Conservation (phyloP, 2,113 vertebrate genomes). For the Sceloporus undulatus region DNA sequence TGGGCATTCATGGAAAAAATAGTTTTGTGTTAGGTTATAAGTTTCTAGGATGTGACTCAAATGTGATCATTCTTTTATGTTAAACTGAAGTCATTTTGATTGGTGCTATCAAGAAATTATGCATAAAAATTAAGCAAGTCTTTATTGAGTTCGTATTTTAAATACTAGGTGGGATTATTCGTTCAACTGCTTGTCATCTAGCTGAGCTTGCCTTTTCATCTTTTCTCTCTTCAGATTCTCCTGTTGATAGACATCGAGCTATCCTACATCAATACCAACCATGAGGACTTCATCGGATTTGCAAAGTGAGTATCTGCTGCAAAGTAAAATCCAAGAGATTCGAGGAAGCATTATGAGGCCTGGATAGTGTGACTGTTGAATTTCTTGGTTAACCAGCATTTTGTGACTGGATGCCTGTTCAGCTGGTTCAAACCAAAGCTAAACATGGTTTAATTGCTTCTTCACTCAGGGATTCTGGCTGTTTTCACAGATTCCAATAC, state of each 20-base stretch:
- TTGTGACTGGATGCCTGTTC: neutral
- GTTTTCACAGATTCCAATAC: neutral
- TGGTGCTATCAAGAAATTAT: neutral
- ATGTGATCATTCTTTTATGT: too few species aligned
- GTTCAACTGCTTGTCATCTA: neutral
- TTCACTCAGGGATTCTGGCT: neutral
- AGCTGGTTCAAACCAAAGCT: neutral
- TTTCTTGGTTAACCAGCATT: neutral
- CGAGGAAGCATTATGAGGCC: neutral
- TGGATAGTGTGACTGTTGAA: neutral
- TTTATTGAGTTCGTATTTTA: neutral
- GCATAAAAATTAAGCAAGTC: neutral
- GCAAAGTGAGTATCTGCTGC: conserved; percentile 85
- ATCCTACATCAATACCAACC: conserved; percentile 99
- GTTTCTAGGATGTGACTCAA: too few species aligned
- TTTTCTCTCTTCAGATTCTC: conserved; percentile 82
- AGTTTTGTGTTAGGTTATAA: too few species aligned
- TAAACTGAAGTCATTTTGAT: too few species aligned
- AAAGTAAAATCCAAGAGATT: neutral
- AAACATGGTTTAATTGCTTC: neutral
- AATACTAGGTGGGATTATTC: neutral
- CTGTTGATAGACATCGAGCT: conserved; percentile 96
- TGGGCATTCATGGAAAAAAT: too few species aligned
- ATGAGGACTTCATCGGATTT: conserved; percentile 98
- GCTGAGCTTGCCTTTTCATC: neutral